Evolutionary conservation across 1,140 invertebrate species (phyloP), one percentile per base, ranked within the genome.

Genomic region (Bacillus rossius): DNA sequence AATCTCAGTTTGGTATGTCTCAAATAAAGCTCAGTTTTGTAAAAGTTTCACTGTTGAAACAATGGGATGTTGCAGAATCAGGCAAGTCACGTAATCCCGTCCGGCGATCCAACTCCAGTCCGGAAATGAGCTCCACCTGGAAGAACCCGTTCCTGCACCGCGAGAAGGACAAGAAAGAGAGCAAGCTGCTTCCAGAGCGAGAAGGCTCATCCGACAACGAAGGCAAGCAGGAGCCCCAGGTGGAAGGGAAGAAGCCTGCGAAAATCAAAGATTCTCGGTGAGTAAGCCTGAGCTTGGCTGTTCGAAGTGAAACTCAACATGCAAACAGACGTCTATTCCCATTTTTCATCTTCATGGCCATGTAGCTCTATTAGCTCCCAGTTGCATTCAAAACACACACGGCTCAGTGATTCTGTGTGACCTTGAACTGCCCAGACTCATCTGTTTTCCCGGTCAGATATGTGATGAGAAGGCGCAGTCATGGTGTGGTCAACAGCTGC

Each of bases 81-180:
- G 72, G 72, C 4, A 75, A 72, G 41, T 82, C 84, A 0, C 77
- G 89, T 16, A 89, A 91, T 78, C 89, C 88, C 13, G 89, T 94
- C 42, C 79, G 88, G 2, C 78, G 91, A 51, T 91, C 89, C 14
- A 92, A 92, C 79, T 94, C 91, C 54, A 92, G 89, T 70, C 91
- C 91, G 2, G 91, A 94, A 78, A 93, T 94, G 90, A 88, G 85
- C 61, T 86, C 88, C 4, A 89, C 83, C 65, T 91, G 87, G 88
- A 89, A 89, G 69, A 84, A 86, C 75, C 81, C 85, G 17, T 83
- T 83, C 61, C 64, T 81, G 22, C 75, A 73, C 62, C 76, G 77
- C 69, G 76, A 55, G 45, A 43, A 50, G 48, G 55, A 57, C 23
- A 60, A 45, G 34, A 29, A 41, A 40, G 43, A 52, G 19, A 26